Evolutionary conservation across 2,797 vertebrate genomes (phyloP).

Genomic region (Hephaestus fuliginosus): DNA sequence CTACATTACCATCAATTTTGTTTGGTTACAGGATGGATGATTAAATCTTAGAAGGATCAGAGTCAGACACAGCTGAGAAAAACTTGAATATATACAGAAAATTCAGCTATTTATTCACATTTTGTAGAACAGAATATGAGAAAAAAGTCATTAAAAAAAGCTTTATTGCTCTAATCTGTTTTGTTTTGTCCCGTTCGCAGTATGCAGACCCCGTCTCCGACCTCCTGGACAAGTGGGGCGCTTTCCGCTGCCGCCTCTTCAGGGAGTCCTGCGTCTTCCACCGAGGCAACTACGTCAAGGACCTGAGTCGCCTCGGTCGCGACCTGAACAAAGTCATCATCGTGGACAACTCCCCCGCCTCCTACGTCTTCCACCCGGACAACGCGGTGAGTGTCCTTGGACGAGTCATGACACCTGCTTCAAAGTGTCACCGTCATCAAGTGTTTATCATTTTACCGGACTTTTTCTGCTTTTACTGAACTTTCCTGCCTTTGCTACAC

Average conservation of each 20-base stretch:
- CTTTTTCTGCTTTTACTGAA: background rate
- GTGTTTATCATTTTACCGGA: background rate
- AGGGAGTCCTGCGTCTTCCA: constrained; percentile 96
- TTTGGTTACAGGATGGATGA: background rate
- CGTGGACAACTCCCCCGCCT: constrained; percentile 94
- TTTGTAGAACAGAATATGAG: background rate
- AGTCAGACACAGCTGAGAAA: background rate
- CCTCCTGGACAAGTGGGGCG: constrained; percentile 94
- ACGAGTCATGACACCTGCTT: background rate
- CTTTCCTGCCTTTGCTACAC: background rate
- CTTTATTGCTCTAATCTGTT: background rate
- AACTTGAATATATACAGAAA: background rate
- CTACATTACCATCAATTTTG: background rate
- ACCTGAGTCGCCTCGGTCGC: constrained; percentile 92
- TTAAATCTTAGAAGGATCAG: background rate
- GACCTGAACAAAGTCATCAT: constrained; percentile 94
- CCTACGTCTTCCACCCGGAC: constrained; percentile 95
- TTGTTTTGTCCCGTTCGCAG: constrained; percentile 69
- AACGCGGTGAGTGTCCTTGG: constrained; percentile 87
- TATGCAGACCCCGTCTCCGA: constrained; percentile 94
- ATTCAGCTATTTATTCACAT: too few species aligned
- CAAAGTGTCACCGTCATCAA: too few species aligned
- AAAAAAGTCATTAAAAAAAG: background rate
- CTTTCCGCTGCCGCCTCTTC: constrained; percentile 93
- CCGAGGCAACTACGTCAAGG: constrained; percentile 94